A percentile compares a stretch with the other conserved stretches of the same genome.
These are phyloP conservation scores for Erebia ligea DNA, from an alignment of 2,888 invertebrate genomes.

Conservation along the genomic window DNA sequence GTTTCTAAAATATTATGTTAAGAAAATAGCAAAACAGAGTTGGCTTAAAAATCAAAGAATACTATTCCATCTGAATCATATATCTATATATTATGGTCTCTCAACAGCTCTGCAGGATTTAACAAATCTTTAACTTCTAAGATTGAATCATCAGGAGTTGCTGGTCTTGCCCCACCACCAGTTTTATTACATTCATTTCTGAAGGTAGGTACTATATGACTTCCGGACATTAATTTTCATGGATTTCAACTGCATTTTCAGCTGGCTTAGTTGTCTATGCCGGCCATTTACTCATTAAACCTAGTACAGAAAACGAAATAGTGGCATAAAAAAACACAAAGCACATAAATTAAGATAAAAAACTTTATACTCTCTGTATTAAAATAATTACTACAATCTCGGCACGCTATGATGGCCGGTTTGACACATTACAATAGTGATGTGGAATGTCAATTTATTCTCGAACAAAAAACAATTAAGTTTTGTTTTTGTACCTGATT, in stretches of 20 bases:
- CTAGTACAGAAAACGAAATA: background rate
- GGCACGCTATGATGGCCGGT: too few species aligned
- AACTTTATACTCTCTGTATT: too few species aligned
- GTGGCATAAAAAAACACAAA: too few species aligned
- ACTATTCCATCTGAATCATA: slow-evolving; percentile 2
- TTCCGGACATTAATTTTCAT: slow-evolving; percentile 5
- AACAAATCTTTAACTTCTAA: slow-evolving; percentile 3
- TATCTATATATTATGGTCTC: background rate
- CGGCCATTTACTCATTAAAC: slow-evolving; percentile 2
- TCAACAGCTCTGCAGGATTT: background rate
- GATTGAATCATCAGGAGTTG: background rate
- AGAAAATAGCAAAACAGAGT: background rate
- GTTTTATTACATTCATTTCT: background rate
- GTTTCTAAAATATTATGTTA: too few species aligned
- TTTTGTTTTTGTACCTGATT: too few species aligned
- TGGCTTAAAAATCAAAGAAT: background rate
- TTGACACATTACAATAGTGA: too few species aligned
- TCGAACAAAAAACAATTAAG: too few species aligned
- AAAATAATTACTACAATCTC: too few species aligned
- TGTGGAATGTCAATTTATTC: too few species aligned
- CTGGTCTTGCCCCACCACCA: background rate
- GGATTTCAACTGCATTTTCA: background rate
- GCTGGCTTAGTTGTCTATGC: background rate
- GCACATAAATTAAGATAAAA: too few species aligned
- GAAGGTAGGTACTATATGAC: background rate